phyloP scores from a whole-genome alignment of 2,888 invertebrate species.

The Endomychus coccineus region DNA sequence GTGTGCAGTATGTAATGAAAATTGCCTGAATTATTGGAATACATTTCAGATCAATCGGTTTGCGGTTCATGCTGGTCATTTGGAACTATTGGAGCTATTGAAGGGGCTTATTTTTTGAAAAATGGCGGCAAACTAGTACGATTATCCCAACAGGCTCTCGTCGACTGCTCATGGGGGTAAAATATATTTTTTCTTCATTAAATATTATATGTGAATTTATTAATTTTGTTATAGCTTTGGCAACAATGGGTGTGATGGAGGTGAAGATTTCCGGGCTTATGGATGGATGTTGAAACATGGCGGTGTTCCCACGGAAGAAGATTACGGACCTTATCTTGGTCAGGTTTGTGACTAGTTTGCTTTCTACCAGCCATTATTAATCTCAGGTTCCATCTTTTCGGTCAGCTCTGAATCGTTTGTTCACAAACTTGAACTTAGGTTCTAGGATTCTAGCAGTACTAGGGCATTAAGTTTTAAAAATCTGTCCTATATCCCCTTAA shows the following conservation, averaged over 20 bases:
- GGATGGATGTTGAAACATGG: slow-evolving; percentile 87
- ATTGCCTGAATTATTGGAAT: too few species aligned
- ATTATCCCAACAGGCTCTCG: slow-evolving; percentile 86
- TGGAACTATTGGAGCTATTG: slow-evolving; percentile 87
- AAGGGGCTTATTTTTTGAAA: slow-evolving; percentile 83
- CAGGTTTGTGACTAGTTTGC: slow-evolving; percentile 61
- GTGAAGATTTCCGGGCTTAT: slow-evolving; percentile 92
- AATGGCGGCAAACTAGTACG: slow-evolving; percentile 72
- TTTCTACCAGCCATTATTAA: too few species aligned
- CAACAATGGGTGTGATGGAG: slow-evolving; percentile 95
- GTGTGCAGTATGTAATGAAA: too few species aligned
- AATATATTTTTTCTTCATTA: neutral
- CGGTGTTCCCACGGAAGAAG: slow-evolving; percentile 82
- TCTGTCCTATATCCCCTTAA: too few species aligned
- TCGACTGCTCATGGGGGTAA: slow-evolving; percentile 93
- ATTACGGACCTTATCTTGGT: slow-evolving; percentile 86
- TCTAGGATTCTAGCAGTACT: too few species aligned
- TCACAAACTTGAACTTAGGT: too few species aligned
- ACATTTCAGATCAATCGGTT: slow-evolving; percentile 87
- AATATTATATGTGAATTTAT: neutral
- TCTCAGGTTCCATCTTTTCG: too few species aligned
- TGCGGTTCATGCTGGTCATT: slow-evolving; percentile 98
- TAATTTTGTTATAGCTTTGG: slow-evolving; percentile 54
- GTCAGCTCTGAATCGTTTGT: too few species aligned
- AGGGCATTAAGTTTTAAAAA: too few species aligned